Evolutionary conservation across 2,888 invertebrate species (phyloP).

Genomic region (Spicauda simplicius): DNA sequence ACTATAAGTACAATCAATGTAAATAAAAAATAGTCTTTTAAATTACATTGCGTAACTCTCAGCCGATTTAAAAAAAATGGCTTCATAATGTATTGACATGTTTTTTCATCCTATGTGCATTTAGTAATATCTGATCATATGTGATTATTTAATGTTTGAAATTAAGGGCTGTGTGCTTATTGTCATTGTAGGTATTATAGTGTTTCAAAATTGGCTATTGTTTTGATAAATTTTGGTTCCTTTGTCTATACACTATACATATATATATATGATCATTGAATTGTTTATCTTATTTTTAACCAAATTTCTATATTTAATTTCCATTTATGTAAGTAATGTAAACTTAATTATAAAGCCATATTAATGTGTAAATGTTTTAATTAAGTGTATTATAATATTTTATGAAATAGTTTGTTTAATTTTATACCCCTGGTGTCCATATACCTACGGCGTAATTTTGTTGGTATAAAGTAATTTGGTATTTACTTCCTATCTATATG

Average conservation of each 20-base stretch:
- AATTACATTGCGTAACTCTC: no score
- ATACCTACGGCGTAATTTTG: no score
- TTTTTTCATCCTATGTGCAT: background rate
- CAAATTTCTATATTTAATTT: background rate
- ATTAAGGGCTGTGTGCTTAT: constrained; percentile 11
- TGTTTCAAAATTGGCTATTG: background rate
- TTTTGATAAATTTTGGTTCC: background rate
- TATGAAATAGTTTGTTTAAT: background rate
- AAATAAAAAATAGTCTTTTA: no score
- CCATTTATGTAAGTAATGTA: background rate
- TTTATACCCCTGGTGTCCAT: background rate
- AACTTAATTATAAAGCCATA: constrained; percentile 11
- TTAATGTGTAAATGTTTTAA: constrained; percentile 13
- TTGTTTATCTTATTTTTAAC: background rate
- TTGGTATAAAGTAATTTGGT: no score
- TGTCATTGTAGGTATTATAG: background rate
- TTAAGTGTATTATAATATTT: constrained; percentile 2
- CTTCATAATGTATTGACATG: background rate
- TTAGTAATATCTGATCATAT: background rate
- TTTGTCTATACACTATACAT: background rate
- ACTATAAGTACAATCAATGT: no score
- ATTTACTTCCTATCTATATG: no score
- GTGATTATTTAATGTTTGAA: constrained; percentile 2
- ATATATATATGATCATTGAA: no score
- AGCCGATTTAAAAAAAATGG: no score